Evolutionary conservation across 2,113 vertebrate species (phyloP).

Genomic region (Stegastes partitus): DNA sequence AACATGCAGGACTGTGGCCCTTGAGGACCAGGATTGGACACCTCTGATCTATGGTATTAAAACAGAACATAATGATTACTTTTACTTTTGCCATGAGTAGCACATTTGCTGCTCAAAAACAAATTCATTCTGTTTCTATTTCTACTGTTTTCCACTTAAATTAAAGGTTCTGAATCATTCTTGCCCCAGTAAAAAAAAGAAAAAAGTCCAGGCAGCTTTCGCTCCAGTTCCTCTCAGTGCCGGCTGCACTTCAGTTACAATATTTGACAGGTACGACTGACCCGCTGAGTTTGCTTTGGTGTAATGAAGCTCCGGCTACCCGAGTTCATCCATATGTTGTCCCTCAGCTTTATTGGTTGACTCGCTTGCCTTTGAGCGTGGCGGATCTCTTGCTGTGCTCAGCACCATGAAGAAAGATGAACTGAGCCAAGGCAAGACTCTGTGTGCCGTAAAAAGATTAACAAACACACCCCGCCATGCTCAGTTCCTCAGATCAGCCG

Average conservation of each 20-base stretch:
- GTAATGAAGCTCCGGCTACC: slow-evolving; percentile 34
- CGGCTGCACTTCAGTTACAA: slow-evolving; percentile 1
- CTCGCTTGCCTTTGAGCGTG: slow-evolving; percentile 18
- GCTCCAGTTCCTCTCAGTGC: neutral
- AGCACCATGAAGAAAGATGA: slow-evolving; percentile 8
- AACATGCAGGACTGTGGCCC: too few species aligned
- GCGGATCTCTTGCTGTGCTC: slow-evolving; percentile 18
- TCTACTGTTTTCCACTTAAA: neutral
- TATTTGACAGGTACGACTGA: slow-evolving; percentile 27
- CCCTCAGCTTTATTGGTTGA: slow-evolving; percentile 32
- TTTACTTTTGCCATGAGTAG: too few species aligned
- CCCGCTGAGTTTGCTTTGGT: slow-evolving; percentile 18
- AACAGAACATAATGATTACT: too few species aligned
- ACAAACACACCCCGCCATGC: slow-evolving; percentile 21
- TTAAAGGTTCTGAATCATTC: neutral
- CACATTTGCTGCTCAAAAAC: too few species aligned
- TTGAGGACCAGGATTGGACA: too few species aligned
- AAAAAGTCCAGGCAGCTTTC: slow-evolving; percentile 20
- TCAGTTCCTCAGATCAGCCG: slow-evolving; percentile 11
- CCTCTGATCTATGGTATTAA: too few species aligned
- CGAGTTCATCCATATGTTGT: slow-evolving; percentile 36
- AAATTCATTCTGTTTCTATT: too few species aligned
- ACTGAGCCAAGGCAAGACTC: neutral
- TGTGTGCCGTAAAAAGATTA: slow-evolving; percentile 47
- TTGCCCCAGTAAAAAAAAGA: neutral